phyloP scores from a whole-genome alignment of 2,888 invertebrate genomes.

The Coremacera marginata region DNA sequence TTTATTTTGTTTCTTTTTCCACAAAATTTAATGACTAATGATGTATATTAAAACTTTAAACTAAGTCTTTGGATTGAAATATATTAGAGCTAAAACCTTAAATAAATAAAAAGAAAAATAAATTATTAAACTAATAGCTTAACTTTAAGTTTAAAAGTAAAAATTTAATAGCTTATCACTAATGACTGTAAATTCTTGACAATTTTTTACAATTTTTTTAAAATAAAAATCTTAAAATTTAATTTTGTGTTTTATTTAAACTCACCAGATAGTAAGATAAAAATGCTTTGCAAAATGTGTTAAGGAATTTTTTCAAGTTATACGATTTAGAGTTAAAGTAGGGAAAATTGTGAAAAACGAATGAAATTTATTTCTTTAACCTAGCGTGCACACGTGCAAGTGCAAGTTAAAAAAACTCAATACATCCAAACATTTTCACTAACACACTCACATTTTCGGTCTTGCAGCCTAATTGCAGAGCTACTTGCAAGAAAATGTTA shows the following conservation, averaged over 20 bases:
- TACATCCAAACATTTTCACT: no score
- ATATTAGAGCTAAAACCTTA: neutral
- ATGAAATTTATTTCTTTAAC: no score
- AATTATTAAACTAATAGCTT: neutral
- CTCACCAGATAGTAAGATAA: no score
- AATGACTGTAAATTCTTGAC: slow-evolving; percentile 5
- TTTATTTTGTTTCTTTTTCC: slow-evolving; percentile 19
- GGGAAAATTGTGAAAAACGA: no score
- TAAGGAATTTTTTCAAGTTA: no score
- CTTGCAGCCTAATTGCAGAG: no score
- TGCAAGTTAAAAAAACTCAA: no score
- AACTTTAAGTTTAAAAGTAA: neutral
- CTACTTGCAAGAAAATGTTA: no score
- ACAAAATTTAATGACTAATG: neutral
- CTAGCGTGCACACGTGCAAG: no score
- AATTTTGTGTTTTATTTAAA: neutral
- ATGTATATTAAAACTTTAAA: neutral
- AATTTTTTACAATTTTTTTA: neutral
- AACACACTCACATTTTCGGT: no score
- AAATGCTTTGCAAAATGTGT: no score
- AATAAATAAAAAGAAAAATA: neutral
- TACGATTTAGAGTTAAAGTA: no score
- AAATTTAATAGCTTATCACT: neutral
- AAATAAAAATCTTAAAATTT: neutral
- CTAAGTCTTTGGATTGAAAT: slow-evolving; percentile 32